A percentile compares a stretch with the other conserved stretches of the same genome.
These are phyloP conservation scores for Sminthurides bifidus DNA, from an alignment of 1,140 invertebrate genomes.

Conservation along the genomic window DNA sequence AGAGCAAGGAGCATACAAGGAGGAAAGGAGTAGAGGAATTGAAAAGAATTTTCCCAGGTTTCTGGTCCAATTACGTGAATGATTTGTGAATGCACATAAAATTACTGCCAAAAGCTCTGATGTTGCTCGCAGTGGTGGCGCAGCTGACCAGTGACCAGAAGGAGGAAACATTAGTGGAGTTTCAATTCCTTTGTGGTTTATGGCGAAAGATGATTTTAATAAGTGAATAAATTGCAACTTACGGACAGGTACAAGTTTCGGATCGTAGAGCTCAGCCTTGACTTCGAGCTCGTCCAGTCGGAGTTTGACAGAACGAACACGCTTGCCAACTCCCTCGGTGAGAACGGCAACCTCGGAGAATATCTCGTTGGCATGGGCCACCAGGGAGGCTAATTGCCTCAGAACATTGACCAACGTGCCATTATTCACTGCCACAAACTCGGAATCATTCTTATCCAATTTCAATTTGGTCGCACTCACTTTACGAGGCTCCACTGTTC, in stretches of 20 bases:
- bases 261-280: slow-evolving; percentile 30
- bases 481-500: slow-evolving; percentile 17
- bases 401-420: slow-evolving; percentile 27
- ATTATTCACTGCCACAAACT: slow-evolving; percentile 31
- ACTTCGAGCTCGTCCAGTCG: slow-evolving; percentile 29
- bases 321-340: slow-evolving; percentile 22
- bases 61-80: too few species aligned
- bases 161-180: too few species aligned
- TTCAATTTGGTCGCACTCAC: slow-evolving; percentile 20
- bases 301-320: slow-evolving; percentile 25
- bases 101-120: too few species aligned
- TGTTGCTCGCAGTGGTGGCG: too few species aligned
- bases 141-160: too few species aligned
- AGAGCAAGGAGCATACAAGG: too few species aligned
- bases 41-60: too few species aligned
- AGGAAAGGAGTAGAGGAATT: too few species aligned
- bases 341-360: slow-evolving; percentile 18
- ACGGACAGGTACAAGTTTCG: slow-evolving; percentile 32
- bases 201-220: too few species aligned
- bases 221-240: too few species aligned
- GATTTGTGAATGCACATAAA: too few species aligned
- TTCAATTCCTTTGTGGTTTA: too few species aligned
- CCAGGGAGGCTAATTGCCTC: slow-evolving; percentile 27
- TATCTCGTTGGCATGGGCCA: slow-evolving; percentile 22
- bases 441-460: slow-evolving; percentile 23